These are phyloP conservation scores for Neolamprologus devosi DNA, from an alignment of 2,113 vertebrate species.

Conservation along the genomic window DNA sequence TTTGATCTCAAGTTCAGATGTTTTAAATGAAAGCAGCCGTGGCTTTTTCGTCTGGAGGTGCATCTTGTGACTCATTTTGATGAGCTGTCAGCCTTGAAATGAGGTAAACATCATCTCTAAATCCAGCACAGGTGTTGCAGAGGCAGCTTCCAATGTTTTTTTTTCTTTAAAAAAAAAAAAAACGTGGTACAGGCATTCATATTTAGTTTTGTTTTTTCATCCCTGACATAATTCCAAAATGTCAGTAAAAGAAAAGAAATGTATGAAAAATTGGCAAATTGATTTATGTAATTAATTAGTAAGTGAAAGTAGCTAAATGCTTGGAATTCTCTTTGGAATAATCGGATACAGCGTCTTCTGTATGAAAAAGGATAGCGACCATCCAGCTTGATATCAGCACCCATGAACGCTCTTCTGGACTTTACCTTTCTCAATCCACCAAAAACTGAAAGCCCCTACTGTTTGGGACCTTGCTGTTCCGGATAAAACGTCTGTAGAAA, in stretches of 20 bases:
- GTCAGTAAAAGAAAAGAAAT: not conserved
- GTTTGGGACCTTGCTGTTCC: not conserved
- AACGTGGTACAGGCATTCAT: not conserved
- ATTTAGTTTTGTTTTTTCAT: not conserved
- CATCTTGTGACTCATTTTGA: conserved; percentile 2
- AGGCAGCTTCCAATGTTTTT: not conserved
- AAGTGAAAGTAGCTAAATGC: not conserved
- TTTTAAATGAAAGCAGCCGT: not conserved
- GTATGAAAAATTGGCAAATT: not conserved
- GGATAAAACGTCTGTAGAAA: not conserved
- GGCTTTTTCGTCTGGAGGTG: not conserved
- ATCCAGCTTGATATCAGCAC: not conserved
- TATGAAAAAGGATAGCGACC: not conserved
- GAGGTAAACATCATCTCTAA: conserved; percentile 4
- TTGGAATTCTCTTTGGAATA: not conserved
- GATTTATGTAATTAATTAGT: not conserved
- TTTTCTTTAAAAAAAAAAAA: not conserved
- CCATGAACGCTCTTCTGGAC: not conserved
- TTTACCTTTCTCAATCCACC: not conserved
- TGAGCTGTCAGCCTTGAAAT: conserved; percentile 29
- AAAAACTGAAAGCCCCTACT: not conserved
- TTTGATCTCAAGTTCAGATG: not conserved
- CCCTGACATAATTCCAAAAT: not conserved
- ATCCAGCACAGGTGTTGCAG: not conserved
- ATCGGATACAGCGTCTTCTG: not conserved